phyloP scores from a whole-genome alignment of 2,113 vertebrate species.

The Naja naja region DNA sequence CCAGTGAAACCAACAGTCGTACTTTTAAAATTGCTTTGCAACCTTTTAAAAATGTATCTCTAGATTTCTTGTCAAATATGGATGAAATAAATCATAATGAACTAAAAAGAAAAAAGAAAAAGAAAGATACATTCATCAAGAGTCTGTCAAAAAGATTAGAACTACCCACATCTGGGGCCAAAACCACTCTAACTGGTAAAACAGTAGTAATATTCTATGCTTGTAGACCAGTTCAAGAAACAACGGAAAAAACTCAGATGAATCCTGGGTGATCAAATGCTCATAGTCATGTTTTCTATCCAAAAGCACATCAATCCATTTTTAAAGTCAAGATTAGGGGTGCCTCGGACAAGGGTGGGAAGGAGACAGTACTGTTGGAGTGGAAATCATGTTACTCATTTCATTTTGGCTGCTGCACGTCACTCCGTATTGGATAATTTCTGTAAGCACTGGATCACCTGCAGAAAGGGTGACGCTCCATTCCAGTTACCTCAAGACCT shows the following conservation, averaged over 20 bases:
- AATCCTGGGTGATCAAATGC: background rate
- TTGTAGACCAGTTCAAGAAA: background rate
- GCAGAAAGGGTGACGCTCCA: background rate
- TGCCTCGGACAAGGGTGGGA: background rate
- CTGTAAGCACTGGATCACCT: background rate
- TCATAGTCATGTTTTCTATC: background rate
- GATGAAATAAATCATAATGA: background rate
- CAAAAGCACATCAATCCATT: background rate
- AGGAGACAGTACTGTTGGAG: background rate
- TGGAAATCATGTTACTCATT: background rate
- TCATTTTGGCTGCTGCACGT: background rate
- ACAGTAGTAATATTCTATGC: background rate
- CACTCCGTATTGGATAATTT: background rate
- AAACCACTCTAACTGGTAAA: background rate
- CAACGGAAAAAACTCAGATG: background rate
- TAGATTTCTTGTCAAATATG: background rate
- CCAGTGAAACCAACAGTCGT: background rate
- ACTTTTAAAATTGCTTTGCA: background rate
- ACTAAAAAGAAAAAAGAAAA: background rate
- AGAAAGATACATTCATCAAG: too few species aligned
- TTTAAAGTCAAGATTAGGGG: background rate
- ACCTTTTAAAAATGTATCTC: background rate
- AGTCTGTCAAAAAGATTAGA: background rate
- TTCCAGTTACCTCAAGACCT: conserved; percentile 31
- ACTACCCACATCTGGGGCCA: background rate